Percentiles rank a stretch among this genome's conserved stretches.
These are phyloP conservation scores for Elegia similella DNA, from an alignment of 2,888 invertebrate genomes.

Conservation along the genomic window DNA sequence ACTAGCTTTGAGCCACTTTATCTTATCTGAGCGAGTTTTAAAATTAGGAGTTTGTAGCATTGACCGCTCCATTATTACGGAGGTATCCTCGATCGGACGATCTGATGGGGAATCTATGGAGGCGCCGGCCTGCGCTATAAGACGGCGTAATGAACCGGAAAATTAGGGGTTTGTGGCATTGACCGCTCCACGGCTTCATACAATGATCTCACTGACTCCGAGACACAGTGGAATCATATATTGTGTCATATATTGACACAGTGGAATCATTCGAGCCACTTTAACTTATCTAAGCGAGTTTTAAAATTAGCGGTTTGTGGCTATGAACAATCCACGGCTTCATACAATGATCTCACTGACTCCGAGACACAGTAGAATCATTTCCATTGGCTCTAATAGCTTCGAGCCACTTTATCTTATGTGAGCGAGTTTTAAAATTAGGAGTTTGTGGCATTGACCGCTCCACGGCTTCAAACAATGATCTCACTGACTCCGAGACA, in stretches of 20 bases:
- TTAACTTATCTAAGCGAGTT: background rate
- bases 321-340: background rate
- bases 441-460: constrained; percentile 62
- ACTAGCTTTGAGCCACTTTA: too few relatives aligned
- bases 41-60: too few relatives aligned
- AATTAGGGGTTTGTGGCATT: constrained; percentile 70
- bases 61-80: too few relatives aligned
- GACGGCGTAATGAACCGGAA: constrained; percentile 75
- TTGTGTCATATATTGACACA: too few relatives aligned
- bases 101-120: constrained; percentile 72
- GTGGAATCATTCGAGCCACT: background rate
- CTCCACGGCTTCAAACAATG: constrained; percentile 39
- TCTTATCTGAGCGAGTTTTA: too few relatives aligned
- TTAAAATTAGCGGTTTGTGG: background rate
- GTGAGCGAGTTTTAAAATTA: too few relatives aligned
- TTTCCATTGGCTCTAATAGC: too few relatives aligned
- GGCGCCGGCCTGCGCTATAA: constrained; percentile 68
- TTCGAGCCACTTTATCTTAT: too few relatives aligned
- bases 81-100: constrained; percentile 49
- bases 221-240: background rate
- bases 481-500: background rate
- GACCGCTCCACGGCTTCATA: constrained; percentile 50
- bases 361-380: too few relatives aligned
- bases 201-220: background rate
- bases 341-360: background rate